Conservation (phyloP, 2,113 vertebrate genomes). For the Poecile atricapillus region DNA sequence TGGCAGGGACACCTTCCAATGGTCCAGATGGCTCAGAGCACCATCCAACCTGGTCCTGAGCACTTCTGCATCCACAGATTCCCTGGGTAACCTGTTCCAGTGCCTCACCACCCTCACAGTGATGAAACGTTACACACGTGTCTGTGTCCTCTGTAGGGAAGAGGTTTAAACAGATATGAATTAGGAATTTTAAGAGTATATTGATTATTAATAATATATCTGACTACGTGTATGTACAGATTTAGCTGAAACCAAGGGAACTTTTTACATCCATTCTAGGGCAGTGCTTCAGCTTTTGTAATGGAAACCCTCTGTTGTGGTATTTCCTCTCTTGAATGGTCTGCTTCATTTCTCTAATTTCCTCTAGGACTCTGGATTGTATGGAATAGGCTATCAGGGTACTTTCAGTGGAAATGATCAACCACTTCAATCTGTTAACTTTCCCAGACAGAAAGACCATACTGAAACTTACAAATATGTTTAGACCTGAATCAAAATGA, state of each 20-base stretch:
- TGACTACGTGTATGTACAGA: neutral
- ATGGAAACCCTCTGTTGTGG: neutral
- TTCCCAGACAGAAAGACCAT: neutral
- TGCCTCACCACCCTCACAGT: neutral
- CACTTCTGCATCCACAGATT: neutral
- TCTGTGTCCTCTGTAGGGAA: neutral
- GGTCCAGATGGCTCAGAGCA: neutral
- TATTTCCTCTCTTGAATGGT: neutral
- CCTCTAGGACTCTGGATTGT: neutral
- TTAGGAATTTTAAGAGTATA: neutral
- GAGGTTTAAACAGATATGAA: neutral
- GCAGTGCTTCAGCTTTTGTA: neutral
- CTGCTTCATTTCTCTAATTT: neutral
- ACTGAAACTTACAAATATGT: neutral
- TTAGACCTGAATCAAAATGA: neutral
- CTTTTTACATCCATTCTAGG: neutral
- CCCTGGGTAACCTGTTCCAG: neutral
- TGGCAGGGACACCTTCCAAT: neutral
- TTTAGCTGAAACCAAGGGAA: neutral
- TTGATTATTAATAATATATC: neutral
- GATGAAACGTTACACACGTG: neutral
- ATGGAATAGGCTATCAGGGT: neutral
- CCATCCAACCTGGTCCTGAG: neutral
- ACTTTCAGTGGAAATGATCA: neutral
- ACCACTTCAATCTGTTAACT: neutral